Evolutionary conservation across 2,113 vertebrate species (phyloP).

Genomic region (Grus americana): DNA sequence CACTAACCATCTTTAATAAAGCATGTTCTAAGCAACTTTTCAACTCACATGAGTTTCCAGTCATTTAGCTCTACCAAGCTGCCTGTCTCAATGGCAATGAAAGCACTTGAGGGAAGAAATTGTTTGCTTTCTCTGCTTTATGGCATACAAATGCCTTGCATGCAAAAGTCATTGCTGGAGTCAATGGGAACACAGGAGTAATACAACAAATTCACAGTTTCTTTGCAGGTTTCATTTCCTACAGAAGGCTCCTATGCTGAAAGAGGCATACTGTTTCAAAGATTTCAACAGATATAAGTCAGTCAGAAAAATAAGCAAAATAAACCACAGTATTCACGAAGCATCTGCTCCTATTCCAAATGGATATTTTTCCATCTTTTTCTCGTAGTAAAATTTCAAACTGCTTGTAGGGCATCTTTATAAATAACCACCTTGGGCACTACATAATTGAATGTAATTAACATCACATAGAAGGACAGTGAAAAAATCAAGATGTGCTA

Average conservation of each 20-base stretch:
- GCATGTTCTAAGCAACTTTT: not conserved
- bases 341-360: not conserved
- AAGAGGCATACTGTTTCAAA: not conserved
- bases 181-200: not conserved
- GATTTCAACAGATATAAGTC: conserved; percentile 18
- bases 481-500: not conserved
- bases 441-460: conserved; percentile 50
- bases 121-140: not conserved
- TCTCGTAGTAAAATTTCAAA: conserved; percentile 8
- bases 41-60: not conserved
- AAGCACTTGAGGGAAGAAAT: not conserved
- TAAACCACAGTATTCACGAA: not conserved
- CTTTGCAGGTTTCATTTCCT: not conserved
- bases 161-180: not conserved
- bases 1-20: not conserved
- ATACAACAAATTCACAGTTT: not conserved
- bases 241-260: not conserved
- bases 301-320: not conserved
- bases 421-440: not conserved
- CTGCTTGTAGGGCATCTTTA: conserved; percentile 35
- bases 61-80: not conserved
- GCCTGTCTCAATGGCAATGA: not conserved
- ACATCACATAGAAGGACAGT: not conserved
- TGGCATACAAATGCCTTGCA: not conserved
- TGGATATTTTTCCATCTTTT: conserved; percentile 24